These are phyloP conservation scores for Myrmecophaga tridactyla DNA, from an alignment of 2,113 vertebrate species.

Conservation along the genomic window DNA sequence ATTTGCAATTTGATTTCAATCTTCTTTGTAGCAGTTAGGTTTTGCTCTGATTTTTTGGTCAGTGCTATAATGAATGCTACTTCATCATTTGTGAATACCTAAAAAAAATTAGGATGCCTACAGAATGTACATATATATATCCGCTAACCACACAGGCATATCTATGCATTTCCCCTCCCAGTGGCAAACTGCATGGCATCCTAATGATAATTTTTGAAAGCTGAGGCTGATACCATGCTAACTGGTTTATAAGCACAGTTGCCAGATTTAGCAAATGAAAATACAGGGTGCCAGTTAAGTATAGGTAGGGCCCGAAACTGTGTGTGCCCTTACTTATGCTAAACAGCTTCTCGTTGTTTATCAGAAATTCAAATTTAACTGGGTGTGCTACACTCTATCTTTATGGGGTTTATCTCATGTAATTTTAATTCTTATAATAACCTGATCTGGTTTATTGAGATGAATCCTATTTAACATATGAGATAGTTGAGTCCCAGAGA, in stretches of 20 bases:
- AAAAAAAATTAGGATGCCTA: neutral
- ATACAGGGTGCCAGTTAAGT: neutral
- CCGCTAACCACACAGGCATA: neutral
- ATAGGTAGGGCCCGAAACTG: neutral
- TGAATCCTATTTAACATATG: neutral
- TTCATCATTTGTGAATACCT: neutral
- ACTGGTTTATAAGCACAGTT: neutral
- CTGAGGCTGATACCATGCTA: neutral
- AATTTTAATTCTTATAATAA: neutral
- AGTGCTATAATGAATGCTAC: neutral
- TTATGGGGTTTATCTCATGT: neutral
- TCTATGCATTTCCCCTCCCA: neutral
- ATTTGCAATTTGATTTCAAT: neutral
- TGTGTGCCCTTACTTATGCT: neutral
- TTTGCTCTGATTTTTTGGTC: neutral
- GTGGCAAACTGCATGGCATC: neutral
- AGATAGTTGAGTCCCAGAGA: neutral
- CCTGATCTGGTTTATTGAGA: neutral
- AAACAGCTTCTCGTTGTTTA: neutral
- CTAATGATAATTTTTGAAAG: neutral
- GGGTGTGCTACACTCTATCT: neutral
- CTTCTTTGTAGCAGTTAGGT: neutral
- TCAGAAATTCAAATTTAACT: neutral
- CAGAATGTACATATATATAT: neutral
- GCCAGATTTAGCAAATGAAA: neutral